Evolutionary conservation across 2,888 invertebrate species (phyloP).

Genomic region (Perizoma affinitatum): DNA sequence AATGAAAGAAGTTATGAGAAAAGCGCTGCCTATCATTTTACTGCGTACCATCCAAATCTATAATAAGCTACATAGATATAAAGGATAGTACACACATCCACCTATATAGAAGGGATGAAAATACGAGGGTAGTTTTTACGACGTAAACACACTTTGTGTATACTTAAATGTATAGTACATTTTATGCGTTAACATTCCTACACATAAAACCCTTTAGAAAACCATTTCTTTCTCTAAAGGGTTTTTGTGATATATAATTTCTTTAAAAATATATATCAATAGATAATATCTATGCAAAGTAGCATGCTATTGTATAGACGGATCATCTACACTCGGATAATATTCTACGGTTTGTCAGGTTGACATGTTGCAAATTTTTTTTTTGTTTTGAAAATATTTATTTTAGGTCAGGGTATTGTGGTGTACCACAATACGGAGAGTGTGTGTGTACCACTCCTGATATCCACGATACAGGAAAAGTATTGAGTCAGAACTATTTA

Average conservation of each 20-base stretch:
- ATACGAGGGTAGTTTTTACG: constrained; percentile 70
- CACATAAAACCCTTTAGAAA: constrained; percentile 32
- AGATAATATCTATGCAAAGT: no score
- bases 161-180: constrained; percentile 53
- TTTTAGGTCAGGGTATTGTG: no score
- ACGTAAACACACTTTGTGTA: constrained; percentile 63
- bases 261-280: background rate
- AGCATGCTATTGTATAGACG: no score
- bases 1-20: constrained; percentile 3
- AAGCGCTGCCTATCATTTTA: constrained; percentile 25
- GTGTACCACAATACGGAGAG: no score
- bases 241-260: constrained; percentile 1
- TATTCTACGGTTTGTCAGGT: no score
- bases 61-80: constrained; percentile 54
- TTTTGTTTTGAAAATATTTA: no score
- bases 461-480: no score
- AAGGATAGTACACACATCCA: constrained; percentile 30
- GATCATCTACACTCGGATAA: no score
- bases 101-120: constrained; percentile 52
- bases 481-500: no score
- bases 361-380: no score
- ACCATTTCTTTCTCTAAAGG: constrained; percentile 21
- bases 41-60: constrained; percentile 43
- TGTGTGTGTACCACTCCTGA: no score
- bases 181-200: constrained; percentile 49